Conservation (phyloP, 92 coral and sea anemone species). For the Parazoanthus darwini region DNA sequence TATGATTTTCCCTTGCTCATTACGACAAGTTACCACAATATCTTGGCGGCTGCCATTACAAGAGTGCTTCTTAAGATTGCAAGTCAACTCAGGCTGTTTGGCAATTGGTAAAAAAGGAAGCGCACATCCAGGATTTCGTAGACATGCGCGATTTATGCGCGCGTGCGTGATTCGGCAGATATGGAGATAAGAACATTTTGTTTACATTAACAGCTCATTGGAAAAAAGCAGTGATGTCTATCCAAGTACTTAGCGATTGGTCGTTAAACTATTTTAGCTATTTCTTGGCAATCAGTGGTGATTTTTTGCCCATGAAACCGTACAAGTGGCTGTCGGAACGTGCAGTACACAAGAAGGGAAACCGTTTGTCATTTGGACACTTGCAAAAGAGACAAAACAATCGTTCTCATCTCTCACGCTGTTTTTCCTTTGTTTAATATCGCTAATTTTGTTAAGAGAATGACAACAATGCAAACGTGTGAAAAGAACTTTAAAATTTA, state of each 20-base stretch:
- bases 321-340: constrained; percentile 6
- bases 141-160: constrained; percentile 24
- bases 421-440: constrained; percentile 26
- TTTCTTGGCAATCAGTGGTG: not conserved
- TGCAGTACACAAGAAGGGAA: not conserved
- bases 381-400: constrained; percentile 29
- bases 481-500: constrained; percentile 31
- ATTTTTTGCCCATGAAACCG: not conserved
- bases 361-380: constrained; percentile 37
- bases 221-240: constrained; percentile 9
- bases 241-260: not conserved
- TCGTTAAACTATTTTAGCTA: not conserved
- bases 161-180: constrained; percentile 19
- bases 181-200: constrained; percentile 9
- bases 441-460: constrained; percentile 29
- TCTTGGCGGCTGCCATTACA: constrained; percentile 20
- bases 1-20: constrained; percentile 27
- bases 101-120: not conserved
- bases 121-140: not conserved
- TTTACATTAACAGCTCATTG: constrained; percentile 23
- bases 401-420: constrained; percentile 1
- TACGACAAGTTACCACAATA: constrained; percentile 30
- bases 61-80: not conserved
- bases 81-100: not conserved
- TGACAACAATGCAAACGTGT: constrained; percentile 38